Base-by-base conservation (phyloP, 1,140 invertebrate species). In the Akabosia matsudoensis region DNA sequence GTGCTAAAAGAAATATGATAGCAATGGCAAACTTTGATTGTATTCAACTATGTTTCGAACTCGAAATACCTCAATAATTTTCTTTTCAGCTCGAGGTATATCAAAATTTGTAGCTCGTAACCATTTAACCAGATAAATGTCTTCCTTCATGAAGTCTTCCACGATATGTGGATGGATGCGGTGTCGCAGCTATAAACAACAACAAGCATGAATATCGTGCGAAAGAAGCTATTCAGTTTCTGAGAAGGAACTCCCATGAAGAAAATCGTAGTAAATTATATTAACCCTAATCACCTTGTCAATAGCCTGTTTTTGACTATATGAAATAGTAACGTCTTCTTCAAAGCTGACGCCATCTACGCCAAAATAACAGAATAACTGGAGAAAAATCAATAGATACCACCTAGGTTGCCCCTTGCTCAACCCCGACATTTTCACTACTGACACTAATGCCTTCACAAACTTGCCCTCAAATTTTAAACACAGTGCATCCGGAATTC, bases 81-180 rank as follows among this genome's bases (percentile, higher is more conserved):
- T 56, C 54, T 56, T 56, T 56, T 56, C 54, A 56, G 54, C 54
- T 24, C 7, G 10, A 4, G 4, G 54, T 4, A 56, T 24, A 24
- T 70, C 67, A 70, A 34, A 70, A 70, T 33, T 70, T 26, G 67
- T 70, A 10, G 33, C 33, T 70, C 67, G 26, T 34, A 70, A 30
- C 10, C 28, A 70, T 16, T 70, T 70, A 14, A 70, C 67, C 13
- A 70, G 67, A 70, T 70, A 70, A 30, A 70, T 30, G 14, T 70
- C 67, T 4, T 30, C 33, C 22, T 70, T 70, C 67, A 70, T 70
- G 22, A 14, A 70, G 28, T 70, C 67, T 34, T 70, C 33, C 33
- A 34, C 33, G 2, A 70, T 30, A 2, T 34, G 28, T 18, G 67
- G 22, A 10, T 2, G 4, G 4, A 70, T 30, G 26, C 67, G 7